These are phyloP conservation scores for Pocillopora damicornis DNA, from an alignment of 64 coral and sea anemone species.

Conservation along the genomic window DNA sequence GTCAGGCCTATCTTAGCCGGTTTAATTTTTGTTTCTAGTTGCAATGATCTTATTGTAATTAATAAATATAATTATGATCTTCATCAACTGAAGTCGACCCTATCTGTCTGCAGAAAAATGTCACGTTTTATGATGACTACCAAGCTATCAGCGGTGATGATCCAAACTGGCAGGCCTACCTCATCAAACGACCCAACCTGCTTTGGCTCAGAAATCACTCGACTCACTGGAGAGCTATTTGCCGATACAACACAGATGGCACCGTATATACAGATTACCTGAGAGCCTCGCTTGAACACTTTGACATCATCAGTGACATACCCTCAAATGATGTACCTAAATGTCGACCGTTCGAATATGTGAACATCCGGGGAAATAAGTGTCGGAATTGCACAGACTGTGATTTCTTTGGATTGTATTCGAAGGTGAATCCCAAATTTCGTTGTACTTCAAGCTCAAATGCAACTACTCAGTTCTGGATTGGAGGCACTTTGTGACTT, in stretches of 20 bases:
- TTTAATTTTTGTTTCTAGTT: too few relatives aligned
- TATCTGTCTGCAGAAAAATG: too few relatives aligned
- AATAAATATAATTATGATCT: background rate
- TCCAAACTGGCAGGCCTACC: conserved; percentile 5
- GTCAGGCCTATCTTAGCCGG: too few relatives aligned
- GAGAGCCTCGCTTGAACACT: too few relatives aligned
- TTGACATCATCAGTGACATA: background rate
- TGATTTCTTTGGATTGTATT: conserved; percentile 24
- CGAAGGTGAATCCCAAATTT: conserved; percentile 2
- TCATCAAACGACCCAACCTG: too few relatives aligned
- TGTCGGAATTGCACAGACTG: background rate
- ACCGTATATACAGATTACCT: too few relatives aligned
- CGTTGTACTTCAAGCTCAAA: background rate
- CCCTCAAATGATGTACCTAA: too few relatives aligned
- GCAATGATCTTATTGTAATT: too few relatives aligned
- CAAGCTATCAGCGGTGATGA: background rate
- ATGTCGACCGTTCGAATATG: background rate
- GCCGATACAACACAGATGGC: too few relatives aligned
- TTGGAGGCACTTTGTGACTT: background rate
- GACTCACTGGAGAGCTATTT: too few relatives aligned
- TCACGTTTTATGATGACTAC: background rate
- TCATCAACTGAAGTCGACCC: too few relatives aligned
- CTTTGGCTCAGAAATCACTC: too few relatives aligned
- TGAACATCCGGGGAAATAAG: conserved; percentile 38
- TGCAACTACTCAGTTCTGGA: background rate